Evolutionary conservation across 2,113 vertebrate species (phyloP).

Genomic region (Labeo catla): DNA sequence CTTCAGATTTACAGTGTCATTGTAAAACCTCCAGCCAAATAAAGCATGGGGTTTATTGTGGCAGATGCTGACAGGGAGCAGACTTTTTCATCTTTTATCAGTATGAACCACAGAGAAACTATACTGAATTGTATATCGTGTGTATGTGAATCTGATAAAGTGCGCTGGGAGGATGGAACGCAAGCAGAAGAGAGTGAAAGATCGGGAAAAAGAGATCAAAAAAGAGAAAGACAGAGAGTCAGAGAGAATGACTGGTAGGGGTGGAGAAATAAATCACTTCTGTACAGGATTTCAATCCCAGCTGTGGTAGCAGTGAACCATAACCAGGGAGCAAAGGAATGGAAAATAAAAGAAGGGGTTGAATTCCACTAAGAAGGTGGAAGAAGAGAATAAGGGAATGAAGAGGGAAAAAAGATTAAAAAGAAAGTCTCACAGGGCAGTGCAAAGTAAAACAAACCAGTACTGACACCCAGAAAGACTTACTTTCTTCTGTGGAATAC

Average conservation of each 20-base stretch:
- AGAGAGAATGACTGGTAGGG: constrained; percentile 37
- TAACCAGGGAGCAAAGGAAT: constrained; percentile 20
- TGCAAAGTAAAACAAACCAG: background rate
- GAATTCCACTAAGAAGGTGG: constrained; percentile 21
- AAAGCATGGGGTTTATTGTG: constrained; percentile 16
- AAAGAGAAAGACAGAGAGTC: constrained; percentile 17
- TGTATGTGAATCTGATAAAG: background rate
- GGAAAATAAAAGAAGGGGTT: background rate
- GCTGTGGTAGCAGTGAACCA: constrained; percentile 38
- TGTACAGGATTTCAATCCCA: constrained; percentile 43
- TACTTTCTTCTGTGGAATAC: background rate
- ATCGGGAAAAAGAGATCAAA: constrained; percentile 16
- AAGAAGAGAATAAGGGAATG: background rate
- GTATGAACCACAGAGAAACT: constrained; percentile 5
- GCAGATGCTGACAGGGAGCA: constrained; percentile 23
- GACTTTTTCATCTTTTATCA: constrained; percentile 6
- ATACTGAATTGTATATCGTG: background rate
- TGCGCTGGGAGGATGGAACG: background rate
- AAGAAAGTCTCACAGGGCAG: background rate
- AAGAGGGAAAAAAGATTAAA: background rate
- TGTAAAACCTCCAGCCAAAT: constrained; percentile 33
- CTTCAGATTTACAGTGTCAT: constrained; percentile 26
- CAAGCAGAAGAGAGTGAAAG: background rate
- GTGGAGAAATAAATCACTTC: constrained; percentile 61
- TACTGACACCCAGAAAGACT: background rate